phyloP scores from a whole-genome alignment of 2,888 invertebrate species.

The Ypsolopha scabrella region DNA sequence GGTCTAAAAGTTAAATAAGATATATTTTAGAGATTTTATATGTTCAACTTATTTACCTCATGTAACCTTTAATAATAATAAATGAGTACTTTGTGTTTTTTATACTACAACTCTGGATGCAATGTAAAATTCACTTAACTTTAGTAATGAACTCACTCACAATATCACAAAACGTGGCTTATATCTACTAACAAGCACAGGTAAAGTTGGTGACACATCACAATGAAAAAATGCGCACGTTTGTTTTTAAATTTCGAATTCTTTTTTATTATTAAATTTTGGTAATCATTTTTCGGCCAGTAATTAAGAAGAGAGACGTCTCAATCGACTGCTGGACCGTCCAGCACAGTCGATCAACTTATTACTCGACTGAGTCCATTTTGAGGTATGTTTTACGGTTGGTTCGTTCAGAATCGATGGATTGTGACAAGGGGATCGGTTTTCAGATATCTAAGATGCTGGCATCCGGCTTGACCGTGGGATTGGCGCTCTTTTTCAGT shows the following conservation, averaged over 20 bases:
- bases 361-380: constrained; percentile 30
- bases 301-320: constrained; percentile 27
- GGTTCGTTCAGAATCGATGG: constrained; percentile 44
- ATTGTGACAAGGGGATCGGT: constrained; percentile 60
- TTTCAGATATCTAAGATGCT: constrained; percentile 45
- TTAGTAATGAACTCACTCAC: too few species aligned
- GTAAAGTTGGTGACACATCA: too few species aligned
- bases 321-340: constrained; percentile 31
- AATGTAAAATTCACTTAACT: too few species aligned
- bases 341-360: constrained; percentile 37
- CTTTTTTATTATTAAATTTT: constrained; percentile 16
- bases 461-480: constrained; percentile 12
- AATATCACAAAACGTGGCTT: background rate
- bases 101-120: too few species aligned
- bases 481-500: constrained; percentile 8
- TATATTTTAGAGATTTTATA: too few species aligned
- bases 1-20: too few species aligned
- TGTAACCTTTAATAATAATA: too few species aligned
- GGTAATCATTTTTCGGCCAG: constrained; percentile 8
- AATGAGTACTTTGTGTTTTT: too few species aligned
- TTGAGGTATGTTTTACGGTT: constrained; percentile 66
- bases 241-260: constrained; percentile 17
- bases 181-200: too few species aligned
- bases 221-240: background rate
- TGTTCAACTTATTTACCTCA: too few species aligned